Evolutionary conservation across 2,888 invertebrate genomes (phyloP).

Genomic region (Idaea aversata): DNA sequence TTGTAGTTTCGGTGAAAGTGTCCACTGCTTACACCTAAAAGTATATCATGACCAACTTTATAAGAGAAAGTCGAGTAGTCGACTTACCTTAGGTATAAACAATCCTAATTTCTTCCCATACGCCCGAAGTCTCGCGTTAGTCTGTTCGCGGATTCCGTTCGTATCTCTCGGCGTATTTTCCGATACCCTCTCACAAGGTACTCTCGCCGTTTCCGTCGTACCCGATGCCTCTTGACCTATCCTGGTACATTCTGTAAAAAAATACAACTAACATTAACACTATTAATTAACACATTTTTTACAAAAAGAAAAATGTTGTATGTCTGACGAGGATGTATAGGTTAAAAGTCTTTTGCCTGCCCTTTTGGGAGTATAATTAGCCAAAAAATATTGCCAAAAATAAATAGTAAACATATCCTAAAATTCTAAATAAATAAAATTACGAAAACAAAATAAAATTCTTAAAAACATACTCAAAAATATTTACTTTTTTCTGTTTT

Average conservation of each 20-base stretch:
- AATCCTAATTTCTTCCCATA: conserved; percentile 71
- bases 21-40: too few species aligned
- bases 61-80: not conserved
- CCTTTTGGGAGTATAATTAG: too few species aligned
- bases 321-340: too few species aligned
- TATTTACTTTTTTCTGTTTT: too few species aligned
- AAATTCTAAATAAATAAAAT: too few species aligned
- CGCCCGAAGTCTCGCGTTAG: conserved; percentile 65
- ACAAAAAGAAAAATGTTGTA: not conserved
- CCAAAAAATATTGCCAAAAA: too few species aligned
- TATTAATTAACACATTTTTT: too few species aligned
- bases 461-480: too few species aligned
- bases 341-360: too few species aligned
- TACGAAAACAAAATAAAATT: too few species aligned
- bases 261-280: conserved; percentile 2
- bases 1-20: too few species aligned
- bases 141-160: conserved; percentile 49
- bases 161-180: conserved; percentile 33
- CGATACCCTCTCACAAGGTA: conserved; percentile 18
- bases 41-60: conserved; percentile 6
- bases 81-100: conserved; percentile 73
- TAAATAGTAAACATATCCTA: too few species aligned
- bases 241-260: conserved; percentile 49
- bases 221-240: conserved; percentile 42
- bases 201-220: conserved; percentile 18